A percentile compares a stretch with the other conserved stretches of the same genome.
Evolutionary conservation across 1,140 invertebrate genomes (phyloP).

Genomic region (Adoxophyes honmai): DNA sequence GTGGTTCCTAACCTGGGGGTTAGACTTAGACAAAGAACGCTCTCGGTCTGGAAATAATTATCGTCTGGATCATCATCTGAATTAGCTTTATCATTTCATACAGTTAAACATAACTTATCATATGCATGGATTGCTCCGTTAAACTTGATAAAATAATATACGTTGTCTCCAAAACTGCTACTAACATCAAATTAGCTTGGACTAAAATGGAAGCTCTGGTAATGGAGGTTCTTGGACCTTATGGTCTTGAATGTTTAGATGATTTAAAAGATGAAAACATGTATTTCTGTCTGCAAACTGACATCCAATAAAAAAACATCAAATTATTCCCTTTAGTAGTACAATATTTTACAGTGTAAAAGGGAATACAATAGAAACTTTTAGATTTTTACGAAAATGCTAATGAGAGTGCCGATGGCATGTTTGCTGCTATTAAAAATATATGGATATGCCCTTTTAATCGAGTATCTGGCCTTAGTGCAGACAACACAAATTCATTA

Average conservation of each 20-base stretch:
- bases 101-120: no score
- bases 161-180: conserved; percentile 26
- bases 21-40: no score
- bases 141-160: conserved; percentile 38
- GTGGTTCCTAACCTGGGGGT: no score
- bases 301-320: conserved; percentile 36
- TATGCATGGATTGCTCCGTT: conserved; percentile 25
- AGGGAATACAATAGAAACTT: conserved; percentile 34
- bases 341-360: conserved; percentile 33
- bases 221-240: conserved; percentile 27
- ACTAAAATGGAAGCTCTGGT: conserved; percentile 36
- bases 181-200: conserved; percentile 23
- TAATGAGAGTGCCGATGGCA: conserved; percentile 36
- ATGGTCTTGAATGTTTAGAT: conserved; percentile 28
- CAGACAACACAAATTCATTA: conserved; percentile 23
- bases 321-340: conserved; percentile 36
- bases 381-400: conserved; percentile 38
- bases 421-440: conserved; percentile 40
- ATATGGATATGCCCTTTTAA: conserved; percentile 16
- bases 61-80: no score
- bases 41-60: no score
- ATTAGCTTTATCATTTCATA: no score
- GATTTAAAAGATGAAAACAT: conserved; percentile 25
- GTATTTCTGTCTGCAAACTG: conserved; percentile 32
- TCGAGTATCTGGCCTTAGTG: conserved; percentile 29